These are phyloP conservation scores for Odontesthes bonariensis DNA, from an alignment of 2,113 vertebrate species.

Conservation along the genomic window DNA sequence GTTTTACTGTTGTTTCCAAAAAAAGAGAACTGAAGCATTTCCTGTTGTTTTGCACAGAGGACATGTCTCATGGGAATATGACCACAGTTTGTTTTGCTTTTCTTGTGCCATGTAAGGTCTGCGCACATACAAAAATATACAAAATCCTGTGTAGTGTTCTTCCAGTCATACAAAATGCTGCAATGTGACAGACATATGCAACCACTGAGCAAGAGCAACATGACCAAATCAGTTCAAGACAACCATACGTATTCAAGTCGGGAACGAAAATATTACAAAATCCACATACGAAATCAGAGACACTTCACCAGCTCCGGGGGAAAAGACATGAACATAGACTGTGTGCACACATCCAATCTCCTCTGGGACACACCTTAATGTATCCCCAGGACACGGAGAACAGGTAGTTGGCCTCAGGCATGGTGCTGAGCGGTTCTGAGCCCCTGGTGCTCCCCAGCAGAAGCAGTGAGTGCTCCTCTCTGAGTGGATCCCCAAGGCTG, in stretches of 20 bases:
- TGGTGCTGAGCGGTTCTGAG: conserved; percentile 85
- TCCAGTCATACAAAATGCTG: conserved; percentile 16
- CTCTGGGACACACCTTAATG: conserved; percentile 92
- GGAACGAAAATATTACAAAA: background rate
- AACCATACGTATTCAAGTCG: background rate
- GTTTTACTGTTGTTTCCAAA: conserved; percentile 5
- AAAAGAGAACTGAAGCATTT: conserved; percentile 30
- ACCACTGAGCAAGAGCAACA: background rate
- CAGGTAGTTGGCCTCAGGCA: conserved; percentile 97
- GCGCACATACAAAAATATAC: conserved; percentile 37
- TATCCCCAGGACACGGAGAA: conserved; percentile 98
- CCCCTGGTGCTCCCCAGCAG: conserved; percentile 76
- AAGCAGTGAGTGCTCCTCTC: conserved; percentile 83
- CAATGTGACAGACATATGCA: background rate
- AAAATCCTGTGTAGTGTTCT: background rate
- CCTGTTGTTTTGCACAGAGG: conserved; percentile 52
- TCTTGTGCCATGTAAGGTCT: conserved; percentile 39
- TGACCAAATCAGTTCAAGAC: conserved; percentile 10
- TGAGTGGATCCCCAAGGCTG: conserved; percentile 73
- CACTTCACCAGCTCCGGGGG: background rate
- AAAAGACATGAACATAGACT: conserved; percentile 7
- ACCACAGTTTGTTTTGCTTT: background rate
- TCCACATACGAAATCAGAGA: background rate
- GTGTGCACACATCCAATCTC: conserved; percentile 14
- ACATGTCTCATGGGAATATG: conserved; percentile 41